Base-by-base conservation (phyloP, 2,888 invertebrate genomes). In the Spilarctia lutea region DNA sequence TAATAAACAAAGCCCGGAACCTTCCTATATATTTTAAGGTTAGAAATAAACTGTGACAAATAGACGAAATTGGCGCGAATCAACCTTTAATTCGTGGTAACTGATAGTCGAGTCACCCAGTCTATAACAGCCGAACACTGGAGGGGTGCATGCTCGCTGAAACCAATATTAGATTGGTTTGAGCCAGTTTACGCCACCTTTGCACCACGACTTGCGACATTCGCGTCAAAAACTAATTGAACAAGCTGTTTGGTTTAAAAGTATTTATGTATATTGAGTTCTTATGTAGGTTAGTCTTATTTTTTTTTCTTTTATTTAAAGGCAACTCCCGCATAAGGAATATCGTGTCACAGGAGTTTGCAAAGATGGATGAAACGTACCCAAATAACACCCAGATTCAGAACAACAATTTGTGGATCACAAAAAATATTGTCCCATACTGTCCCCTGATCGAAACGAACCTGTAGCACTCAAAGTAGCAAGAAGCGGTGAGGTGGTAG, bases 131-230 rank as follows among this genome's bases (percentile, higher is more conserved):
- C 74, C 72, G 67, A 73, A 71, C 71, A 70, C 66, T 65, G 71
- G 74, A 69, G 82, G 80, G 77, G 81, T 42, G 60, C 60, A 65
- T 10, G 82, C 74, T 68, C 42, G 74, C 52, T 79, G 27, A 70
- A 79, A 80, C 80, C 66, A 79, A 74, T 60, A 69, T 16, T 52
- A 20, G 71, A 52, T 76, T 82, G 77, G 85, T 86, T 82, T 33
- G 75, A 82, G 81, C 86, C 82, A 75, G 86, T 84, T 86, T 68
- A 3, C 33, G 33, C 81, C 78, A 81, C 84, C 77, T 80, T 79
- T 63, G 35, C 24, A 20, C 65, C 33, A 39, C 24, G 65, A 65
- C 60, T 77, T 33, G 27, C 66, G 81, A 80, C 77, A 69, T 83
- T 79, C 80, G 81, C 73, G 39, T 68, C 68, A 52, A 82, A 81